Evolutionary conservation across 2,888 invertebrate species (phyloP).

Genomic region (Epinotia ramella): DNA sequence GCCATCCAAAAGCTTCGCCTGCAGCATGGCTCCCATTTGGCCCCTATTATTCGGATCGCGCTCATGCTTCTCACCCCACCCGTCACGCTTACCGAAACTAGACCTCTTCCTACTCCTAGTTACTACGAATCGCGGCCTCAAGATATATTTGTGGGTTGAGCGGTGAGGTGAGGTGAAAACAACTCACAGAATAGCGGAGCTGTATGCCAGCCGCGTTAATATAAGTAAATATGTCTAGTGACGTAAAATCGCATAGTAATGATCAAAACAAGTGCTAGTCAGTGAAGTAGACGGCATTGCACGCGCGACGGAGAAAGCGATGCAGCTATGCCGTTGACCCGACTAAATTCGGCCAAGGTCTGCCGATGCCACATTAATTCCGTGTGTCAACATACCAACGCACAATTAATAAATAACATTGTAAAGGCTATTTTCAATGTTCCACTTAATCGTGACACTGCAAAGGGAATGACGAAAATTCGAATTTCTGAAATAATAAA

Average conservation of each 20-base stretch:
- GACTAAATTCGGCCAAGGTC: slow-evolving; percentile 82
- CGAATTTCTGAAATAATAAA: slow-evolving; percentile 46
- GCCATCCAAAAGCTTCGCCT: no score
- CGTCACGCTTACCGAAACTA: no score
- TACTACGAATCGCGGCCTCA: no score
- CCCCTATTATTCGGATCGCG: no score
- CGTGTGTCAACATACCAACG: slow-evolving; percentile 11
- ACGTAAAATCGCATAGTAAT: not conserved
- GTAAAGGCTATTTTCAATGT: not conserved
- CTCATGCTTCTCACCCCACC: no score
- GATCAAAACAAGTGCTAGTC: slow-evolving; percentile 8
- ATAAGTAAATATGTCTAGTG: not conserved
- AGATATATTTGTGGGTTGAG: no score
- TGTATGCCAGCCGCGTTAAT: no score
- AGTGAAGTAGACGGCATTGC: slow-evolving; percentile 59
- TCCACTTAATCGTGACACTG: slow-evolving; percentile 3
- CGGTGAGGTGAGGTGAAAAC: no score
- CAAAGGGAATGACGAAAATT: slow-evolving; percentile 41
- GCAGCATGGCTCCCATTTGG: no score
- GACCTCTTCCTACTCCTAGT: no score
- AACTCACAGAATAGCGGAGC: no score
- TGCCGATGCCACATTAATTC: slow-evolving; percentile 50
- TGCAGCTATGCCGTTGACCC: slow-evolving; percentile 65
- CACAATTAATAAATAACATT: slow-evolving; percentile 4
- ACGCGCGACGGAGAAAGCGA: slow-evolving; percentile 77